These are phyloP conservation scores for Strigamia maritima DNA, from an alignment of 2,888 invertebrate species.

Conservation along the genomic window DNA sequence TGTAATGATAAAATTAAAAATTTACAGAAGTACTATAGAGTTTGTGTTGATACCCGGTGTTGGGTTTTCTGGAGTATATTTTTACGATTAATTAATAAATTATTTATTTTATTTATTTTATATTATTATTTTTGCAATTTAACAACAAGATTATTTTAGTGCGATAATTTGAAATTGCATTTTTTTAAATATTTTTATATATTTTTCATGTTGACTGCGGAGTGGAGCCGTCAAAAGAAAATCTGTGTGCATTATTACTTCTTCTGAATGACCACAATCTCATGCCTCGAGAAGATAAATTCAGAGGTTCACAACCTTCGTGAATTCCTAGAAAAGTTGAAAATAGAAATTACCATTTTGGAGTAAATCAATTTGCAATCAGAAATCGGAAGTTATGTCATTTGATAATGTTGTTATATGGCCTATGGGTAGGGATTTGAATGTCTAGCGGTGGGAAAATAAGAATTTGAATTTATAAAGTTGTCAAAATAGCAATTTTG, in stretches of 20 bases:
- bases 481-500: too few species aligned
- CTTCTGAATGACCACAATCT: conserved; percentile 9
- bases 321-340: neutral
- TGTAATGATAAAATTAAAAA: conserved; percentile 23
- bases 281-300: conserved; percentile 15
- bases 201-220: neutral
- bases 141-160: neutral
- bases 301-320: conserved; percentile 19
- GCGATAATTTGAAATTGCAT: neutral
- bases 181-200: neutral
- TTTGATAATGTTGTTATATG: too few species aligned
- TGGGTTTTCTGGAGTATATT: neutral
- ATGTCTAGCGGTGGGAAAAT: too few species aligned
- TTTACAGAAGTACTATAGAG: neutral
- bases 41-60: neutral
- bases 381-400: too few species aligned
- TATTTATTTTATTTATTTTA: too few species aligned
- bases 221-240: neutral
- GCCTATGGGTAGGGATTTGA: too few species aligned
- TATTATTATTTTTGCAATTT: neutral
- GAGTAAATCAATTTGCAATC: too few species aligned
- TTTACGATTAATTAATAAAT: neutral
- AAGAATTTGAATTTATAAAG: too few species aligned
- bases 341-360: neutral
- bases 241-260: neutral